These are phyloP conservation scores for Ochropleura leucogaster DNA, from an alignment of 2,888 invertebrate genomes.

Conservation along the genomic window DNA sequence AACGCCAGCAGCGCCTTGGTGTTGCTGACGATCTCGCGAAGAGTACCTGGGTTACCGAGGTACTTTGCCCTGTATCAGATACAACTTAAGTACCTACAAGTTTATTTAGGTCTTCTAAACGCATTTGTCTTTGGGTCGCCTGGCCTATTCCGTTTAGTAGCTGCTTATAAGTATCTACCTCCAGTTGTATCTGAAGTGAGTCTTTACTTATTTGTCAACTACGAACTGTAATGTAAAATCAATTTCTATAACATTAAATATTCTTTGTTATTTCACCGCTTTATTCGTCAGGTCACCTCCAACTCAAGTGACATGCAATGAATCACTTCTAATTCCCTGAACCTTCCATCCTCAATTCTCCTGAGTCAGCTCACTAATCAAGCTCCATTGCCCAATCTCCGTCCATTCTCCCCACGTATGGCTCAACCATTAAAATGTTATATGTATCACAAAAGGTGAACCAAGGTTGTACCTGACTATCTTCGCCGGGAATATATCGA, in stretches of 20 bases:
- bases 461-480: slow-evolving; percentile 59
- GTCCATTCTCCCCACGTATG: slow-evolving; percentile 61
- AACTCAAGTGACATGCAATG: slow-evolving; percentile 3
- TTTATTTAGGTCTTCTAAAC: background rate
- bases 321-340: slow-evolving; percentile 31
- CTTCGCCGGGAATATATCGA: slow-evolving; percentile 51
- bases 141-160: background rate
- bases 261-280: background rate
- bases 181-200: background rate
- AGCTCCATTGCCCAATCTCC: slow-evolving; percentile 55
- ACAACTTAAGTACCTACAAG: background rate
- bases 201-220: too few species aligned
- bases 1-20: background rate
- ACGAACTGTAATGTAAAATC: background rate
- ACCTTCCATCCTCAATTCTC: slow-evolving; percentile 34
- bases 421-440: slow-evolving; percentile 59
- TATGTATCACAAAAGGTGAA: slow-evolving; percentile 59
- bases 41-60: too few species aligned
- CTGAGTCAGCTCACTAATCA: slow-evolving; percentile 47
- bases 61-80: too few species aligned
- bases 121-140: background rate
- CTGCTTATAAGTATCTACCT: background rate
- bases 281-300: background rate
- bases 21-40: background rate
- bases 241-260: background rate